These are phyloP conservation scores for Cyclophora albipunctata DNA, from an alignment of 2,888 invertebrate species.

Conservation along the genomic window DNA sequence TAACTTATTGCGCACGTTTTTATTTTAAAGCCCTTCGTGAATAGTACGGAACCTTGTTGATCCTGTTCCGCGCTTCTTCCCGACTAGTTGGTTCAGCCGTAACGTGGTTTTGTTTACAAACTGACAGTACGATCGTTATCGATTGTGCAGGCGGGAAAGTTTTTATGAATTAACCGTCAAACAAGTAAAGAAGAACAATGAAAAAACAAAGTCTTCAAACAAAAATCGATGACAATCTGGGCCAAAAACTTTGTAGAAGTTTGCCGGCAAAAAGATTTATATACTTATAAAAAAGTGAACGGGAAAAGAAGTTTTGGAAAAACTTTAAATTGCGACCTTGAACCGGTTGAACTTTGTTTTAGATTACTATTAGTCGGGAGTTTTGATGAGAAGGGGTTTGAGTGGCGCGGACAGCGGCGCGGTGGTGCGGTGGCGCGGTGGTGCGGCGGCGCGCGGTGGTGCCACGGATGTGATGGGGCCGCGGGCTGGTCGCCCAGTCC, in stretches of 20 bases:
- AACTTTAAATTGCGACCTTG: conserved; percentile 78
- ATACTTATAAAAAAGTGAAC: conserved; percentile 74
- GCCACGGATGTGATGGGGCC: conserved; percentile 44
- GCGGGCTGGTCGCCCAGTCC: conserved; percentile 14
- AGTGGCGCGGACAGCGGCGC: conserved; percentile 34
- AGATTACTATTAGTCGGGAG: conserved; percentile 70
- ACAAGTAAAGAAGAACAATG: conserved; percentile 76
- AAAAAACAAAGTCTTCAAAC: conserved; percentile 76
- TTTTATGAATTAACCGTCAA: conserved; percentile 76
- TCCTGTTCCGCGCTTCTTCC: background rate
- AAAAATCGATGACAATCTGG: conserved; percentile 77
- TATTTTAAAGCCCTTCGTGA: conserved; percentile 4
- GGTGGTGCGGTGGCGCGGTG: no score
- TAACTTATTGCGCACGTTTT: conserved; percentile 29
- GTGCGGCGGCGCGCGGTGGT: conserved; percentile 10
- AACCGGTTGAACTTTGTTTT: conserved; percentile 71
- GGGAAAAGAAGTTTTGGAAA: conserved; percentile 72
- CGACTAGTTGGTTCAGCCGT: background rate
- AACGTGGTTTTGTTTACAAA: conserved; percentile 60
- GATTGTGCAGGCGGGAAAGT: conserved; percentile 69
- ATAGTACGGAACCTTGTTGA: background rate
- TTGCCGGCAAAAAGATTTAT: conserved; percentile 75
- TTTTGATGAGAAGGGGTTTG: conserved; percentile 63
- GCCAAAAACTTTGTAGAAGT: conserved; percentile 73
- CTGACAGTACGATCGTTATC: conserved; percentile 52